Base-by-base conservation (phyloP, 2,113 vertebrate genomes). In the Philantomba maxwellii region DNA sequence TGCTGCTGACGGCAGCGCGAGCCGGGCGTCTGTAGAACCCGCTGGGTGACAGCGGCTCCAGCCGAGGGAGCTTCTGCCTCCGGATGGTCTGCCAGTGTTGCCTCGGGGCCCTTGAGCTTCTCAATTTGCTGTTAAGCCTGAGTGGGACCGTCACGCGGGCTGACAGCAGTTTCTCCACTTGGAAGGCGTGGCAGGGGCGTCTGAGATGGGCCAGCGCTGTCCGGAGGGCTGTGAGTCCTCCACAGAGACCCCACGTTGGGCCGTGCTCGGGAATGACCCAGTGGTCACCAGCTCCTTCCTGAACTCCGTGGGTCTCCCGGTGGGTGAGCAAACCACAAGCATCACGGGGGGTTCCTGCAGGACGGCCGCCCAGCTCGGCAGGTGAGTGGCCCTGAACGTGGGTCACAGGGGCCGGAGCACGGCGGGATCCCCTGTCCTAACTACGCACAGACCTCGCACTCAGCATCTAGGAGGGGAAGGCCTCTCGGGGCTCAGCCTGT, bases 361-460 rank as follows among this genome's bases (percentile, higher is more conserved):
- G 66, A 23, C 1, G 66, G 66, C 66, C 2, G 5, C 10, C 66
- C 66, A 23, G 66, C 66, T 39, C 0, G n/a, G 66, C 19, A 23
- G n/a, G 10, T 6, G n/a, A 39, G n/a, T 6, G n/a, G 10, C 19
- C 66, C 10, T 12, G n/a, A 23, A 39, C 19, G 66, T 23, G 19
- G 28, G 2, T 5, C 13, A 23, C 6, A 17, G n/a, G 26, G 51
- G 25, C n/a, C 0, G 2, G 26, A 26, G 28, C 2, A 5, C 6
- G 1, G 17, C 1, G 0, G 30, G 70, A 4, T 5, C 47, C 78
- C 12, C 25, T 9, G 4, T 81, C 3, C 14, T 5, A 16, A 36
- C 26, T 4, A 9, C 0, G 2, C 23, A 43, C 0, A 25, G 70
- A 43, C 6, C 36, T 14, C 0, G 6, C 0, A 0, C 3, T 9